Base-by-base conservation (phyloP, 2,797 vertebrate genomes). In the Sarcophilus harrisii region DNA sequence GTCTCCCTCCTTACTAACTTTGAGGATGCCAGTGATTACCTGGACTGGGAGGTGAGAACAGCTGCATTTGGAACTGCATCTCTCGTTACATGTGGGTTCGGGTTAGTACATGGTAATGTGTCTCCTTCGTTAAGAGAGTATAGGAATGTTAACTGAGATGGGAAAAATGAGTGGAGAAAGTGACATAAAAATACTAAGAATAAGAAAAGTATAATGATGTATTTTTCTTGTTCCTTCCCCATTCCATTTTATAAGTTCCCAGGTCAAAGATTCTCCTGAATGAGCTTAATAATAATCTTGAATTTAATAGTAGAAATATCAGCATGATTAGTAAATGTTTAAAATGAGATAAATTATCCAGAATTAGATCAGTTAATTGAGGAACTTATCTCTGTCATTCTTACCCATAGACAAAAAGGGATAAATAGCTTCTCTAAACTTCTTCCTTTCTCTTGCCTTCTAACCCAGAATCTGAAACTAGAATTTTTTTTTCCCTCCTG, bases 1-100 rank as follows among this genome's bases (percentile, higher is more conserved):
- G 99, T 99, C 98, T 99, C 99, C 98, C 99, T 99, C 98, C 99
- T 99, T 97, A 99, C 99, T 98, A 99, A 99, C 98, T 99, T 99
- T 98, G 99, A 99, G 98, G 99, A 99, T 99, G 99, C 99, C 98
- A 98, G 98, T 98, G 99, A 99, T 98, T 99, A 99, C 98, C 98
- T 99, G 98, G 99, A 99, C 98, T 99, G 99, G 99, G 99, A 99
- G 99, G 99, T 99, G 98, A 99, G 99, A 99, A 98, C 98, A 98
- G 98, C 98, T 97, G 98, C 98, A 98, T 98, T 98, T 98, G 98
- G 98, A 98, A 98, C 98, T 98, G 98, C 98, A 98, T 98, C 97
- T 98, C 98, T 98, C 97, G 95, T 98, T 98, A 98, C 98, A 55
- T 99, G 98, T 92, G 98, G 98, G 98, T 99, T 98, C 98, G 98